Evolutionary conservation across 2,888 invertebrate genomes (phyloP).

Genomic region (Geophilus truncorum): DNA sequence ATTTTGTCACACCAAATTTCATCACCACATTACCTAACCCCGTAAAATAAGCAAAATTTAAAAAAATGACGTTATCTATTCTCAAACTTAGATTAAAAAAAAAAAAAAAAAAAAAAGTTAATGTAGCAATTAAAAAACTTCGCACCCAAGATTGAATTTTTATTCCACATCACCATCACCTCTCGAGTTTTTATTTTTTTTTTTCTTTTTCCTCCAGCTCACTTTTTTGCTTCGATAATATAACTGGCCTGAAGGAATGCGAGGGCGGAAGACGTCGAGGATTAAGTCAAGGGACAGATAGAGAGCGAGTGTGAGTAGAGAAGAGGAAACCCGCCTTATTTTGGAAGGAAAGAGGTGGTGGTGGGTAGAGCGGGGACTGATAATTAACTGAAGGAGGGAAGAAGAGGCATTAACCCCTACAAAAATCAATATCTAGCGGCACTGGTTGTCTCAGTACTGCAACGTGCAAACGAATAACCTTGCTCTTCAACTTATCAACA

Average conservation of each 20-base stretch:
- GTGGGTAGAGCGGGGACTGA: neutral
- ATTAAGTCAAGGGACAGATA: conserved; percentile 1
- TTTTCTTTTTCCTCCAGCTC: neutral
- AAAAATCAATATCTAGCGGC: conserved; percentile 13
- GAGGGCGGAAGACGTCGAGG: neutral
- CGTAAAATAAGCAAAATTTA: no score
- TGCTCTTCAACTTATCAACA: neutral
- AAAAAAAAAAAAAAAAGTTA: no score
- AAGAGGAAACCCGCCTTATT: conserved; percentile 6
- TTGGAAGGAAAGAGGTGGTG: conserved; percentile 1
- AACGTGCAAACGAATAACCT: neutral
- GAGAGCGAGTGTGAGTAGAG: neutral
- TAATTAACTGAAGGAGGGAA: conserved; percentile 27
- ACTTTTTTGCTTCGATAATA: neutral
- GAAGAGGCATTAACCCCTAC: conserved; percentile 14
- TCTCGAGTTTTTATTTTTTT: no score
- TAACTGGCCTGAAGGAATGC: neutral
- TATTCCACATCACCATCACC: neutral
- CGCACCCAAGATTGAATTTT: neutral
- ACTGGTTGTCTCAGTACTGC: neutral
- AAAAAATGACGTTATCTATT: no score
- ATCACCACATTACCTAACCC: no score
- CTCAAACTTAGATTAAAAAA: no score
- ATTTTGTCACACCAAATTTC: no score
- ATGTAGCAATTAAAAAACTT: no score